phyloP scores from a whole-genome alignment of 2,888 invertebrate species.

The Diarsia brunnea region DNA sequence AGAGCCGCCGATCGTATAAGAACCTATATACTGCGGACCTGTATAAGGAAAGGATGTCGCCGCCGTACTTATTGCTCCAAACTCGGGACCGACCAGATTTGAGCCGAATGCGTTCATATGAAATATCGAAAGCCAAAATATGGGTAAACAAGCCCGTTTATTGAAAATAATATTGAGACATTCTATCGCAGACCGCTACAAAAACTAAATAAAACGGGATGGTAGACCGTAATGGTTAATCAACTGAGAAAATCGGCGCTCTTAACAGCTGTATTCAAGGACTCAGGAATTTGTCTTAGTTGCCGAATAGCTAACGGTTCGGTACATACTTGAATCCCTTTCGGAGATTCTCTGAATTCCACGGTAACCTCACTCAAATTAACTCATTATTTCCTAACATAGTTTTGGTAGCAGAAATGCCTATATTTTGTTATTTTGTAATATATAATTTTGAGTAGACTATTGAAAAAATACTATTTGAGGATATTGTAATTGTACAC shows the following conservation, averaged over 20 bases:
- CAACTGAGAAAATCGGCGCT: constrained; percentile 58
- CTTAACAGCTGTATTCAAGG: constrained; percentile 59
- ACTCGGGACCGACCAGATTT: constrained; percentile 73
- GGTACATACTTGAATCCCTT: constrained; percentile 75
- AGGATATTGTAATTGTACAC: background rate
- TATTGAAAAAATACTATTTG: background rate
- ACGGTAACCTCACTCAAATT: constrained; percentile 77
- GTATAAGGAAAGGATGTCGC: constrained; percentile 78
- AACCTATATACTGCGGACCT: constrained; percentile 74
- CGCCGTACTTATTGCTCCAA: constrained; percentile 76
- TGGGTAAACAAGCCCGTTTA: constrained; percentile 67
- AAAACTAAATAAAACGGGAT: constrained; percentile 55
- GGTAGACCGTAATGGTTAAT: constrained; percentile 43
- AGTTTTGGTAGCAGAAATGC: constrained; percentile 65
- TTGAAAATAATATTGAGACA: constrained; percentile 57
- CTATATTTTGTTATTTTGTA: constrained; percentile 22
- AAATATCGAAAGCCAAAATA: constrained; percentile 71
- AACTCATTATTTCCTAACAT: constrained; percentile 80
- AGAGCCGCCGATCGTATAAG: constrained; percentile 75
- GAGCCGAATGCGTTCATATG: constrained; percentile 75
- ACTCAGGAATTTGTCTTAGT: constrained; percentile 74
- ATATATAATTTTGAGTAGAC: background rate
- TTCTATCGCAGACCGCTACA: constrained; percentile 41
- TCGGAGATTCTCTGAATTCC: constrained; percentile 76
- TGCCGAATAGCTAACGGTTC: constrained; percentile 73